A percentile compares a stretch with the other conserved stretches of the same genome.
These are phyloP conservation scores for Drosophila navojoa DNA, from an alignment of 1,140 invertebrate species.

Conservation along the genomic window DNA sequence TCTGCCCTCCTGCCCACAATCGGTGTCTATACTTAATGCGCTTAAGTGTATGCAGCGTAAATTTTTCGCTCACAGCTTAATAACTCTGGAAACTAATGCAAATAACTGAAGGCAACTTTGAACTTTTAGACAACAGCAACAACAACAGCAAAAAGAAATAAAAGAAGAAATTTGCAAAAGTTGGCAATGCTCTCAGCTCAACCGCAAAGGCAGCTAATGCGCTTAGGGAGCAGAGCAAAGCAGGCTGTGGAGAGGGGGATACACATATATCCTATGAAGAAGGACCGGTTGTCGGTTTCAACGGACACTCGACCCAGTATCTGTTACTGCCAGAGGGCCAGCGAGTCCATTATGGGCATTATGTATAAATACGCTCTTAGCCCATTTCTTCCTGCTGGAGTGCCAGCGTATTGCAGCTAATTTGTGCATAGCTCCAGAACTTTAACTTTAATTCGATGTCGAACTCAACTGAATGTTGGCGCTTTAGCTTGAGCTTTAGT, in stretches of 20 bases:
- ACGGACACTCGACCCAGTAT: conserved; percentile 9
- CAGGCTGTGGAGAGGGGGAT: not conserved
- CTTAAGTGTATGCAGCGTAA: conserved; percentile 65
- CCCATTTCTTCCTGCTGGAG: not conserved
- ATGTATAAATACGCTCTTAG: conserved; percentile 2
- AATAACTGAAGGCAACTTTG: conserved; percentile 66
- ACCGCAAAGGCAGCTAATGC: conserved; percentile 79
- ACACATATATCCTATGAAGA: not conserved
- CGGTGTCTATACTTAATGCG: conserved; percentile 72
- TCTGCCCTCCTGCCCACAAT: not conserved
- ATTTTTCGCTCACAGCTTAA: conserved; percentile 64
- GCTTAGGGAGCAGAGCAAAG: conserved; percentile 16
- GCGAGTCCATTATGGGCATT: conserved; percentile 26
- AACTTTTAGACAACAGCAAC: conserved; percentile 40
- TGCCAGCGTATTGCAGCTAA: conserved; percentile 19
- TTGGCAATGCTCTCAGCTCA: conserved; percentile 44
- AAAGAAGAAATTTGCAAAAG: conserved; percentile 26
- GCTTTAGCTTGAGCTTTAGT: conserved; percentile 11
- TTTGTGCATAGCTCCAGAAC: not conserved
- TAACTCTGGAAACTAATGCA: conserved; percentile 80
- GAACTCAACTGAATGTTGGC: not conserved
- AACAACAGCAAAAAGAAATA: conserved; percentile 2
- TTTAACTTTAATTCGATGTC: not conserved
- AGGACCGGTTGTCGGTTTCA: conserved; percentile 18
- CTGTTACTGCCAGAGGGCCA: conserved; percentile 3